These are phyloP conservation scores for Petrocephalus schoutedeni DNA, from an alignment of 2,797 vertebrate species.

Conservation along the genomic window DNA sequence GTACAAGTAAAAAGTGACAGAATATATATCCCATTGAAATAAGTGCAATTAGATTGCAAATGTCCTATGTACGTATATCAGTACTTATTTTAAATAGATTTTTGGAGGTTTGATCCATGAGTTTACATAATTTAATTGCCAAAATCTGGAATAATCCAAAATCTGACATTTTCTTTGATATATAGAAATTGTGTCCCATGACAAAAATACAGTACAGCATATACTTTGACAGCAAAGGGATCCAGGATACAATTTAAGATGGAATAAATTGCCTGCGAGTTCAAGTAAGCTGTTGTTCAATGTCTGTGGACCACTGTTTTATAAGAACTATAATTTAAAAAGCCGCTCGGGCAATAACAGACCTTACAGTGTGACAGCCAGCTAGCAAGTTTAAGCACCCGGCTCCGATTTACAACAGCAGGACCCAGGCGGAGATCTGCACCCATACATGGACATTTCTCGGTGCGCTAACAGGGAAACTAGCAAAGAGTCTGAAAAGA, in stretches of 20 bases:
- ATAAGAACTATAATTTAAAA: slow-evolving; percentile 11
- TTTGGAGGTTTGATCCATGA: neutral
- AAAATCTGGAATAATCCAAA: neutral
- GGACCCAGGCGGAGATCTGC: neutral
- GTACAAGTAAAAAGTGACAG: neutral
- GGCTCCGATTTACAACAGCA: neutral
- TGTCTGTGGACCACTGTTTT: slow-evolving; percentile 8
- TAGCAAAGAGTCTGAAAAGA: too few relatives aligned
- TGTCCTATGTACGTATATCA: neutral
- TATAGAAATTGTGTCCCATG: neutral
- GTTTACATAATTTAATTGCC: neutral
- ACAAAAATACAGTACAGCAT: neutral
- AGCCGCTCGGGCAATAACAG: neutral
- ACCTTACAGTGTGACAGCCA: neutral
- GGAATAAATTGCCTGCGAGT: neutral
- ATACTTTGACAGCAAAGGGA: neutral
- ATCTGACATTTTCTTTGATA: neutral
- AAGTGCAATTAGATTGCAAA: neutral
- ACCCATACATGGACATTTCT: neutral
- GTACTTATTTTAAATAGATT: neutral
- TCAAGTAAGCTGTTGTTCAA: neutral
- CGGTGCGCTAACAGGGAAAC: too few relatives aligned
- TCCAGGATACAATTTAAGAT: neutral
- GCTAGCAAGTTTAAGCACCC: too few relatives aligned
- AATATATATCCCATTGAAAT: neutral